Base-by-base conservation (phyloP, 2,888 invertebrate species). In the Drosophila neonasuta region DNA sequence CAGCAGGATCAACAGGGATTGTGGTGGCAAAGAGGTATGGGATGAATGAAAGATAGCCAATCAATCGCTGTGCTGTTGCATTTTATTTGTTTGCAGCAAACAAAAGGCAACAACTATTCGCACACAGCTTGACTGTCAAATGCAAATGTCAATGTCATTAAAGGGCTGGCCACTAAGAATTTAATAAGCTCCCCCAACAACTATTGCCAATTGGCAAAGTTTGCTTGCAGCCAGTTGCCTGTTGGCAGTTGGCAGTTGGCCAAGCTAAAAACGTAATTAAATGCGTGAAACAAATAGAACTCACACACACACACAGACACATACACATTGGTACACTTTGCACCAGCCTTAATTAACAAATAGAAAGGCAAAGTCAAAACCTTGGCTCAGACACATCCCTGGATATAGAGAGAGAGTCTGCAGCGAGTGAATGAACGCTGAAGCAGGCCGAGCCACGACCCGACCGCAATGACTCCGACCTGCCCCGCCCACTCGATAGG, bases 101-200 rank as follows among this genome's bases (percentile, higher is more conserved):
- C 70, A 60, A 68, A n/a, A 46, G 56, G 24, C 45, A 24, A 29
- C 36, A 81, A 68, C 70, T 71, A 72, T 39, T 70, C 41, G 60
- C 60, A 34, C 24, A 32, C 17, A 62, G 70, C 67, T 61, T 51
- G 48, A 41, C 55, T 49, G 64, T 63, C 55, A 52, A 60, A 74
- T 70, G 74, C 82, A 80, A 85, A 82, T 82, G 85, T 85, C 81
- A 82, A 82, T 82, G 81, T 80, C 81, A 82, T 82, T 82, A 78
- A 82, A 82, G 71, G 50, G 65, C 39, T 41, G 15, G 11, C 64
- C 36, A 63, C 56, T 44, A 41, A 58, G 69, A 51, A 71, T 77
- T 79, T 71, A 80, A 84, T 80, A 80, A 69, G 68, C 39, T 36
- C 5, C 65, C 52, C 34, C 39, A 17, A 39, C 24, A 24, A 54